phyloP scores from a whole-genome alignment of 2,113 vertebrate genomes.

The Bubo blakistoni region DNA sequence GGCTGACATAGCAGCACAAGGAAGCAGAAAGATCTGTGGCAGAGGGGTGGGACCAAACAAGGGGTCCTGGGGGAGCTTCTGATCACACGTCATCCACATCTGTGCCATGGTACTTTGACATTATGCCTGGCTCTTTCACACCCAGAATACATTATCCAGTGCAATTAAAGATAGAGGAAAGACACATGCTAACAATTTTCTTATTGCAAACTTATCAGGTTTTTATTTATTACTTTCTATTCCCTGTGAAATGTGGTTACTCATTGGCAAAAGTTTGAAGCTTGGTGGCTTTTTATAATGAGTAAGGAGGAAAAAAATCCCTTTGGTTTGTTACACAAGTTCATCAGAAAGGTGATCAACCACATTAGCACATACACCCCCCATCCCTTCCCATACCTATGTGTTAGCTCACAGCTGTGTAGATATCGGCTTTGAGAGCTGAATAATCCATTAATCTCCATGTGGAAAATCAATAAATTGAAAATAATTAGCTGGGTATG shows the following conservation, averaged over 20 bases:
- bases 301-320: background rate
- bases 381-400: background rate
- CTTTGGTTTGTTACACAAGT: conserved; percentile 19
- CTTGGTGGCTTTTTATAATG: background rate
- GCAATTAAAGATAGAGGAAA: conserved; percentile 15
- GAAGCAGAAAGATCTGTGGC: background rate
- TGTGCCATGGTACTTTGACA: background rate
- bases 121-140: background rate
- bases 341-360: conserved; percentile 35
- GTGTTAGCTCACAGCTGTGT: conserved; percentile 52
- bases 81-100: background rate
- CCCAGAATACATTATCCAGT: background rate
- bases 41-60: background rate
- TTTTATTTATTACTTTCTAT: conserved; percentile 53
- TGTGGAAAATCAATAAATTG: conserved; percentile 70
- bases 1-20: background rate
- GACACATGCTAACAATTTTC: conserved; percentile 41
- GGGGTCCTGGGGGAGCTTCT: background rate
- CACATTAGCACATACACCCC: background rate
- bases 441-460: conserved; percentile 65
- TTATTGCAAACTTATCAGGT: background rate
- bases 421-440: conserved; percentile 31
- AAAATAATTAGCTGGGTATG: conserved; percentile 68
- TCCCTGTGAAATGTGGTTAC: conserved; percentile 22
- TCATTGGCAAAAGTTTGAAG: conserved; percentile 25